phyloP scores from a whole-genome alignment of 2,113 vertebrate species.

The Bucco capensis region DNA sequence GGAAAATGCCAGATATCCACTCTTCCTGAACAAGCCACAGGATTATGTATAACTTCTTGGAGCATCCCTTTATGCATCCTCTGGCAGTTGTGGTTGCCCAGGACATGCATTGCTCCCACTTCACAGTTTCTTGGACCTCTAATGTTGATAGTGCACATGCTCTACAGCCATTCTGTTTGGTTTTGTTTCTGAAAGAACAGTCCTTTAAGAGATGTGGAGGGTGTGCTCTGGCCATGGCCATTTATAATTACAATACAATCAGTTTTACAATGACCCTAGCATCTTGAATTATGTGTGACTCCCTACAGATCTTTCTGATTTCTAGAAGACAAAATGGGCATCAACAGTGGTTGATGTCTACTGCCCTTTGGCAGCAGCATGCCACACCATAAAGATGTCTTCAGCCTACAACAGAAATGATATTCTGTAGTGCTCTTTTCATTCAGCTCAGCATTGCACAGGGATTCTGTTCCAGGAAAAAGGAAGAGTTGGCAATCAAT shows the following conservation, averaged over 20 bases:
- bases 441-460: background rate
- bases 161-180: background rate
- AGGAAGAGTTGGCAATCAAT: constrained; percentile 29
- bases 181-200: background rate
- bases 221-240: background rate
- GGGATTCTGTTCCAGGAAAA: constrained; percentile 20
- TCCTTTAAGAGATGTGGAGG: background rate
- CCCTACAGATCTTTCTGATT: background rate
- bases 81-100: background rate
- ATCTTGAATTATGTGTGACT: background rate
- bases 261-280: background rate
- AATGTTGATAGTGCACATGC: background rate
- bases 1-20: background rate
- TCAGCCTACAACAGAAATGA: background rate
- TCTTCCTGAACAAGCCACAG: background rate
- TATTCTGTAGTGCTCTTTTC: background rate
- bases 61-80: background rate
- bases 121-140: background rate
- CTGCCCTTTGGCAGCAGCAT: background rate
- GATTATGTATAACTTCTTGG: background rate
- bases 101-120: background rate
- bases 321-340: background rate
- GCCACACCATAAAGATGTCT: background rate
- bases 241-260: background rate
- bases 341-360: background rate